Conservation (phyloP, 2,113 vertebrate species). For the Lepisosteus osseus region DNA sequence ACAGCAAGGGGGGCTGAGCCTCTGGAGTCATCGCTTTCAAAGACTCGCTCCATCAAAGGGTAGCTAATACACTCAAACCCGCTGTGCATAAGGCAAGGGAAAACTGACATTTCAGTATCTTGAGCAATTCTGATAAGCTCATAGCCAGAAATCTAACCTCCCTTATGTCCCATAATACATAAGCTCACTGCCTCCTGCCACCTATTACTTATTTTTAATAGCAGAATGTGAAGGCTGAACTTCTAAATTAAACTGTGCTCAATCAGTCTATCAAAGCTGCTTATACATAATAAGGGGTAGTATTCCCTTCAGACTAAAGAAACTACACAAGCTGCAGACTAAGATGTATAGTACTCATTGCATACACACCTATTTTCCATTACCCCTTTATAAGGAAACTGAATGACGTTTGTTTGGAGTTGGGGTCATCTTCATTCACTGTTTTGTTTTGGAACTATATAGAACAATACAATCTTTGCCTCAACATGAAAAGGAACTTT, state of each 20-base stretch:
- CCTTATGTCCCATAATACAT: constrained; percentile 26
- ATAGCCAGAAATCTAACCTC: constrained; percentile 6
- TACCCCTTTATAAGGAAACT: no score
- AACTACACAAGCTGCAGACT: no score
- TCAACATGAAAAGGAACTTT: no score
- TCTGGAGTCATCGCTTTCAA: constrained; percentile 37
- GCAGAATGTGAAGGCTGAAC: not conserved
- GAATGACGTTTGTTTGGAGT: no score
- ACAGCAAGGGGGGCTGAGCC: constrained; percentile 14
- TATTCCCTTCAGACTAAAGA: not conserved
- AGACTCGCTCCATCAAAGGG: constrained; percentile 49
- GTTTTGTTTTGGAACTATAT: no score
- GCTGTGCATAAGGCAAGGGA: constrained; percentile 39
- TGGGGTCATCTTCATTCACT: no score
- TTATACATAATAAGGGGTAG: not conserved
- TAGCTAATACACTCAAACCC: constrained; percentile 60
- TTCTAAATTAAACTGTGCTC: not conserved
- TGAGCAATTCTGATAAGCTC: constrained; percentile 20
- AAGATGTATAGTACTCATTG: no score
- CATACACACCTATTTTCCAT: no score
- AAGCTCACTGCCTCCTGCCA: not conserved
- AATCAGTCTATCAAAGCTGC: not conserved
- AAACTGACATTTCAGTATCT: constrained; percentile 33
- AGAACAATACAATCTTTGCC: no score
- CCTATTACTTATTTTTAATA: not conserved